Evolutionary conservation across 92 coral and sea anemone genomes (phyloP), one percentile per base, ranked within the genome.

Genomic region (Micromussa lordhowensis): DNA sequence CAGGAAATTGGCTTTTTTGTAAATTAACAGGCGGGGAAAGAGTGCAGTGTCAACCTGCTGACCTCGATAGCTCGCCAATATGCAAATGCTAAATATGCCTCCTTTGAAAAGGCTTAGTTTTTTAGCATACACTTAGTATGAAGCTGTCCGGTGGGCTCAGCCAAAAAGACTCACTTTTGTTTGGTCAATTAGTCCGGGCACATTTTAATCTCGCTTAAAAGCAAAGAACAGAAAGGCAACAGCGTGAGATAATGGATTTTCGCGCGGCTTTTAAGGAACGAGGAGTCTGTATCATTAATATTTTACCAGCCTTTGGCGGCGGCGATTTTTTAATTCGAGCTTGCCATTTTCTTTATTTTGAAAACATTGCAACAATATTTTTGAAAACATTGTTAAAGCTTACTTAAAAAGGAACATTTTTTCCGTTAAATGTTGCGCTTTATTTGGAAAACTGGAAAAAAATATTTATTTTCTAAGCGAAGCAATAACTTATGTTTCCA

Each of bases 1-100:
- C 81, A 63, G 84, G 74, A 35, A 81, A 61, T 81, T 61, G 84
- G 34, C 71, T 59, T 55, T 26, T 24, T 24, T 35, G 64, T 15
- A 34, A 79, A 57, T 58, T 63, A n/a, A 35, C 34, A 34, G 34
- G 40, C 29, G 57, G 22, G 35, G 3, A 5, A 24, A 64, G 63
- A 81, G 30, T 48, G 34, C 35, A 63, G 69, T 6, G 19, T 31
- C 10, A 64, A 81, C 14, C 6, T 22, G 19, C 29, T 40, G 38
- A 76, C 40, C 5, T 18, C 34, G 58, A 17, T 19, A 34, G 77
- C 22, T 15, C 22, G 61, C 18, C 14, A 55, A 28, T 66, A 66
- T 66, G 71, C 71, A 66, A 28, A 66, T 66, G 10, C n/a, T 76
- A 21, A 5, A 8, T 15, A 34, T 40, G 29, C 2, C 34, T 76